Evolutionary conservation across 2,113 vertebrate species (phyloP), one percentile per base, ranked within the genome.

Genomic region (Hyla sarda): DNA sequence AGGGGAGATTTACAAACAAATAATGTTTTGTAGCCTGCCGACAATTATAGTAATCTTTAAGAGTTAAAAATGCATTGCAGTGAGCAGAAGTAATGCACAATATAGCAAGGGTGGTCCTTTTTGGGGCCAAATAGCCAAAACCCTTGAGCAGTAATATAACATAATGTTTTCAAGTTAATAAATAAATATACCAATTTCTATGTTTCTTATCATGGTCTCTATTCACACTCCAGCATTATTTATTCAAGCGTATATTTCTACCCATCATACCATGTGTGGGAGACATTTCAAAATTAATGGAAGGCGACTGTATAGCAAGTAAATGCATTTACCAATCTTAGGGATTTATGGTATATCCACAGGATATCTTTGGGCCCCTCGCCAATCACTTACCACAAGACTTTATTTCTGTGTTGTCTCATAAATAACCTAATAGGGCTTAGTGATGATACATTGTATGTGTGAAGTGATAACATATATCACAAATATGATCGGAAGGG

Each of bases 1-100:
- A 86, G 67, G 50, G 84, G 84, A 86, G 77, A 86, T 45, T 73
- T 86, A 81, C 84, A 86, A 86, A 86, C 58, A 86, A 86, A 80
- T 86, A 86, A 86, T 80, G 75, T 54, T 85, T 85, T 79, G 37
- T 32, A 71, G 83, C 14, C 58, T 37, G 34, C 17, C 37, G 45
- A n/a, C 48, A 72, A 80, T 79, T 80, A 80, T 37, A 69, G 52
- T 56, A 80, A 58, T 80, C 84, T 79, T 54, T 71, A 80, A 86
- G 62, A 86, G 84, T 86, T 86, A 79, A 85, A 79, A 45, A 32
- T 16, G 25, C 67, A 78, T 65, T 84, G 47, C 45, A 54, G 23
- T 72, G 17, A 83, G n/a, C 9, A 69, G 16, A 54, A 25, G 23
- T 34, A 28, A 81, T 47, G 13, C 23, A 45, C 30, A 47, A 41